These are phyloP conservation scores for Ochlodes sylvanus DNA, from an alignment of 2,888 invertebrate genomes.

Conservation along the genomic window DNA sequence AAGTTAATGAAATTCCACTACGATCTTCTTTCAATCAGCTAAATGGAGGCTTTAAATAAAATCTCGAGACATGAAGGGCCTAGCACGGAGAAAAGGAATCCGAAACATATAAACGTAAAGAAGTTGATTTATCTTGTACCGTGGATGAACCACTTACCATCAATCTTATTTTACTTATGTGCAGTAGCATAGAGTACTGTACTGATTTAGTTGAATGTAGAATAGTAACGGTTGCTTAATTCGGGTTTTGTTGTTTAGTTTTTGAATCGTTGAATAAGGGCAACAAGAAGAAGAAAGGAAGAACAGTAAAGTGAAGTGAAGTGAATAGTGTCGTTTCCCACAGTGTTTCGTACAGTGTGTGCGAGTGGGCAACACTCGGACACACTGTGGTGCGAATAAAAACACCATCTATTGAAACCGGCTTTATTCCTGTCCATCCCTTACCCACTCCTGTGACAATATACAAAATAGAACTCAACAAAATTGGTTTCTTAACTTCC, in stretches of 20 bases:
- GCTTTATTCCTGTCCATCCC: too few relatives aligned
- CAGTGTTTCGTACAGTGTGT: too few relatives aligned
- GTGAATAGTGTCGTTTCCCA: too few relatives aligned
- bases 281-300: too few relatives aligned
- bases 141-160: not conserved
- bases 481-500: not conserved
- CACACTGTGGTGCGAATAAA: too few relatives aligned
- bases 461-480: not conserved
- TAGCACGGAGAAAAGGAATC: constrained; percentile 5
- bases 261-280: too few relatives aligned
- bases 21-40: constrained; percentile 20
- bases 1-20: constrained; percentile 3
- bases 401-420: too few relatives aligned
- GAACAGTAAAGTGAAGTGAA: too few relatives aligned
- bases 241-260: too few relatives aligned
- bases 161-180: constrained; percentile 27
- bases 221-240: not conserved
- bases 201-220: not conserved
- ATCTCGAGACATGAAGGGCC: constrained; percentile 15
- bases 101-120: constrained; percentile 9
- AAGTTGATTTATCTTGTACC: constrained; percentile 24
- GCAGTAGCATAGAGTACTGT: not conserved
- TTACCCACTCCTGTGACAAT: too few relatives aligned
- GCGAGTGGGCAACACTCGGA: too few relatives aligned
- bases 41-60: constrained; percentile 22